Evolutionary conservation across 2,113 vertebrate genomes (phyloP).

Genomic region (Urocolius indicus): DNA sequence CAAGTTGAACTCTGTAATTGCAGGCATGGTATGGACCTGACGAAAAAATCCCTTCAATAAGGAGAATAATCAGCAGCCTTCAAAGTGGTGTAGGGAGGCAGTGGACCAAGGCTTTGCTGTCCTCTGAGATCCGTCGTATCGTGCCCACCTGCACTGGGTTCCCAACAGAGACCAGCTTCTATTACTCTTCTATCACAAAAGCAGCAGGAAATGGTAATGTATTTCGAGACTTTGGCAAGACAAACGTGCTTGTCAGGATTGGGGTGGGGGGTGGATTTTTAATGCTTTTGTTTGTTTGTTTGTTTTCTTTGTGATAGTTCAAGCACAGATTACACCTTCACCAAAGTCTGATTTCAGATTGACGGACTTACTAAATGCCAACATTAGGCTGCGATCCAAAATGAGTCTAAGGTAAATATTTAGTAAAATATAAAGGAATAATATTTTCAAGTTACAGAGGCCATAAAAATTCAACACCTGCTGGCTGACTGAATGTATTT

Average conservation of each 20-base stretch:
- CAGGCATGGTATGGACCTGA: constrained; percentile 55
- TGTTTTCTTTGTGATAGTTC: constrained; percentile 40
- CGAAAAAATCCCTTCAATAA: constrained; percentile 41
- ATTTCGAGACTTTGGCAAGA: not conserved
- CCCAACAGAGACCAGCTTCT: constrained; percentile 57
- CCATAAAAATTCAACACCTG: not conserved
- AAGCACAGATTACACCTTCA: constrained; percentile 47
- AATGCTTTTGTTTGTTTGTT: not conserved
- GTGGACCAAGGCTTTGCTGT: constrained; percentile 69
- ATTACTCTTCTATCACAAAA: constrained; percentile 47
- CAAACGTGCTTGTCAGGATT: not conserved
- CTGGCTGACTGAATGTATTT: not conserved
- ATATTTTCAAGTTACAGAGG: not conserved
- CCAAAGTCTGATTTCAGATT: constrained; percentile 47
- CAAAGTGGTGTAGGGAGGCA: constrained; percentile 53
- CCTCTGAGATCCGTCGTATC: constrained; percentile 55
- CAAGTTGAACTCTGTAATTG: constrained; percentile 55
- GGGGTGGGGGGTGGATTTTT: not conserved
- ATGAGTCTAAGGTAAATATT: constrained; percentile 54
- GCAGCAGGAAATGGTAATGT: constrained; percentile 31
- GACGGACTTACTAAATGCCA: constrained; percentile 38
- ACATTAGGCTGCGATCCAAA: constrained; percentile 44
- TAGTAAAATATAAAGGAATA: not conserved
- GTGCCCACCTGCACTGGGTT: constrained; percentile 62
- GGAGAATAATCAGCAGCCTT: constrained; percentile 41